These are phyloP conservation scores for Hoplodrina blanda DNA, from an alignment of 2,888 invertebrate species.

Conservation along the genomic window DNA sequence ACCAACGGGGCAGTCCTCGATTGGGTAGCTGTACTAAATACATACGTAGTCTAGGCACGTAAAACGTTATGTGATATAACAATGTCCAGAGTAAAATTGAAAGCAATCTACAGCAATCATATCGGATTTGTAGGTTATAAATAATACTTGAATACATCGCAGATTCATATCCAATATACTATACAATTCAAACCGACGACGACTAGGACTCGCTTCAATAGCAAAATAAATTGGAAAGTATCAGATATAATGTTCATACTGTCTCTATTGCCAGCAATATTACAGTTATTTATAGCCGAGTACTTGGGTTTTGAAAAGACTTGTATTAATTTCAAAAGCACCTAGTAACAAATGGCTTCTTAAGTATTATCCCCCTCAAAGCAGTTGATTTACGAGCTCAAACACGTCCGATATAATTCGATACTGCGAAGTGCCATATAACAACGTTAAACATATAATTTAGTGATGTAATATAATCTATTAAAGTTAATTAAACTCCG, in stretches of 20 bases:
- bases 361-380: constrained; percentile 25
- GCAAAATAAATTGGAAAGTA: constrained; percentile 3
- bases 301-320: constrained; percentile 13
- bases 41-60: neutral
- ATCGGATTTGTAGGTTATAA: constrained; percentile 1
- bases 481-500: constrained; percentile 52
- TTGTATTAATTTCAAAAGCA: constrained; percentile 18
- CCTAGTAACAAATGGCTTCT: constrained; percentile 14
- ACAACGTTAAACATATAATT: constrained; percentile 48
- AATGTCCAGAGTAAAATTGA: neutral
- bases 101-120: neutral
- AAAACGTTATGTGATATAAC: neutral
- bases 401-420: constrained; percentile 43
- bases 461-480: constrained; percentile 47
- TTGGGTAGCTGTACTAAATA: neutral
- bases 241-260: neutral
- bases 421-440: constrained; percentile 38
- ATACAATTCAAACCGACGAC: neutral
- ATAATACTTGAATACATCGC: constrained; percentile 4
- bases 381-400: constrained; percentile 47
- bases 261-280: constrained; percentile 1
- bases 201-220: neutral
- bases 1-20: no score
- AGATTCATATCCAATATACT: constrained; percentile 1
- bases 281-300: neutral